These are phyloP conservation scores for Periophthalmus modestus DNA, from an alignment of 2,113 vertebrate genomes.

Conservation along the genomic window DNA sequence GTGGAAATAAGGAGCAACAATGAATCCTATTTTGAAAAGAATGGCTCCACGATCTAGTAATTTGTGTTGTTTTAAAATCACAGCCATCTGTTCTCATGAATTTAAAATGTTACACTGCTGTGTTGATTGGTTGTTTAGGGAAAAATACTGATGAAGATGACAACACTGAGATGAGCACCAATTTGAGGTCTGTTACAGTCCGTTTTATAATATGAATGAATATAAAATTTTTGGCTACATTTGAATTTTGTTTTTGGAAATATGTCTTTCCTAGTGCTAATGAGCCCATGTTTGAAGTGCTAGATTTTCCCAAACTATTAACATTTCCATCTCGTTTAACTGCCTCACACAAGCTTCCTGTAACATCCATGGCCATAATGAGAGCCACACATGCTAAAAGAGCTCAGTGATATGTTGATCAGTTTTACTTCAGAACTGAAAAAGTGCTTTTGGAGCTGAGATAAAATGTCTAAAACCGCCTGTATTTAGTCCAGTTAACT, in stretches of 20 bases:
- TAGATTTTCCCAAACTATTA: too few relatives aligned
- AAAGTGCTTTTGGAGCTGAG: not conserved
- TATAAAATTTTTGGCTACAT: not conserved
- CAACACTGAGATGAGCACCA: not conserved
- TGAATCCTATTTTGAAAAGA: conserved; percentile 6
- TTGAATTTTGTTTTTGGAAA: not conserved
- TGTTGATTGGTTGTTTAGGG: not conserved
- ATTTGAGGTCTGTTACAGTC: not conserved
- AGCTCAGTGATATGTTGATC: too few relatives aligned
- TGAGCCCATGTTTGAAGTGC: too few relatives aligned
- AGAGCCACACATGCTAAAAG: too few relatives aligned
- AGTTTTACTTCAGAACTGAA: not conserved
- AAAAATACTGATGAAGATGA: not conserved
- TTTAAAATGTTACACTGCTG: not conserved
- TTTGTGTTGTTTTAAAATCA: not conserved
- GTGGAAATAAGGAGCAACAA: not conserved
- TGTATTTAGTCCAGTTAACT: too few relatives aligned
- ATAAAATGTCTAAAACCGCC: not conserved
- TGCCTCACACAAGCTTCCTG: too few relatives aligned
- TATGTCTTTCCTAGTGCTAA: not conserved
- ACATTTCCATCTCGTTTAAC: too few relatives aligned
- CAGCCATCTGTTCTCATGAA: not conserved
- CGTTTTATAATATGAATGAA: not conserved
- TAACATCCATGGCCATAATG: too few relatives aligned
- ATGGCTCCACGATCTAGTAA: not conserved